Conservation (phyloP, 2,113 vertebrate species). For the Archilochus colubris region DNA sequence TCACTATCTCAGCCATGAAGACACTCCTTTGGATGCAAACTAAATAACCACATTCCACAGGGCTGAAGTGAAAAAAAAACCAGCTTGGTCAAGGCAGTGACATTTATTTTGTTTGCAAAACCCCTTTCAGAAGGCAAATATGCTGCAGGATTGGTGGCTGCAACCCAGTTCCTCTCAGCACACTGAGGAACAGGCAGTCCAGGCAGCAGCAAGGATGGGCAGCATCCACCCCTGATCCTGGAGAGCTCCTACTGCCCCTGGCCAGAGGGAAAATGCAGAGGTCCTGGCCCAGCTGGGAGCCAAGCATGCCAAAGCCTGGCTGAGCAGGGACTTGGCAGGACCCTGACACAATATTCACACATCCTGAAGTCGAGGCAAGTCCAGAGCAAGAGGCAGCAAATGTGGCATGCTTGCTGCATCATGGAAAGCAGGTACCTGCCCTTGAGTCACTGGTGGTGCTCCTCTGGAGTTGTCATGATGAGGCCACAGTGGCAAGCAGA, state of each 20-base stretch:
- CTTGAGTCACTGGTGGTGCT: background rate
- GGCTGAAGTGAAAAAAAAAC: background rate
- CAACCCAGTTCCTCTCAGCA: background rate
- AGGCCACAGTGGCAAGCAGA: background rate
- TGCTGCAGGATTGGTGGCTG: background rate
- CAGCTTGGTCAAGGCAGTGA: background rate
- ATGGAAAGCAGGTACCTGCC: background rate
- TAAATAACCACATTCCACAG: background rate
- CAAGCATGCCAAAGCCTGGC: background rate
- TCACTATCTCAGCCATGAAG: background rate
- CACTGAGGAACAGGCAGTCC: background rate
- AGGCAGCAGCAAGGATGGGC: background rate
- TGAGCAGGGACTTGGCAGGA: background rate
- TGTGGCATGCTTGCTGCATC: background rate
- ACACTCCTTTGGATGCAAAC: accelerated
- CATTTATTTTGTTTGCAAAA: background rate
- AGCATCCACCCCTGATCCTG: background rate
- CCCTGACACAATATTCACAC: background rate
- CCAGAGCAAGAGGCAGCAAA: background rate
- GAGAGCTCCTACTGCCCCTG: background rate
- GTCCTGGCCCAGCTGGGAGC: background rate
- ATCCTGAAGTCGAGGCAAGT: background rate
- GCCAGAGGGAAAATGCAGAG: background rate
- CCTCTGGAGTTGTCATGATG: background rate
- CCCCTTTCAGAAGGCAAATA: background rate